phyloP scores from a whole-genome alignment of 30 jellyfish, hydroid and myxozoan species.

The Aurelia sp. region DNA sequence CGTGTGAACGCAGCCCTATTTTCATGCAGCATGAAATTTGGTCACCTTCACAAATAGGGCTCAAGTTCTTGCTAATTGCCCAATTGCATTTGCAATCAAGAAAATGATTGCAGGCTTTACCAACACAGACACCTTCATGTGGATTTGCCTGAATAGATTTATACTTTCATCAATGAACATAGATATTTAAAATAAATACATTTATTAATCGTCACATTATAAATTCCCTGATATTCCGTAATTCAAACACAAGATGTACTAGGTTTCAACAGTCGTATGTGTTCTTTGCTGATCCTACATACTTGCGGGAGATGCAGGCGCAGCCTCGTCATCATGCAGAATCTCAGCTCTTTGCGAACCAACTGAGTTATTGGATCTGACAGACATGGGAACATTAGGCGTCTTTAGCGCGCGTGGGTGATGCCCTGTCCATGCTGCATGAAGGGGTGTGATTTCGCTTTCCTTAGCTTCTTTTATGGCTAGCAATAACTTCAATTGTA shows the following conservation, averaged over 20 bases:
- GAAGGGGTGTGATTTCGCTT: conserved; percentile 39
- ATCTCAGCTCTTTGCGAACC: conserved; percentile 33
- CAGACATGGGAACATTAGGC: conserved; percentile 16
- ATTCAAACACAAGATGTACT: background rate
- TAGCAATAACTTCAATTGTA: conserved; percentile 64
- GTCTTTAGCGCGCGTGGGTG: background rate
- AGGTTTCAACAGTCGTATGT: background rate
- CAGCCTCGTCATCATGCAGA: conserved; percentile 58
- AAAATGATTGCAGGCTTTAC: too few species aligned
- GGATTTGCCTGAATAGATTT: too few species aligned
- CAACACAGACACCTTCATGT: too few species aligned
- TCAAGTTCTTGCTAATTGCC: too few species aligned
- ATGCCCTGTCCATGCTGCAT: conserved; percentile 51
- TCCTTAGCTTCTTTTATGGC: conserved; percentile 63
- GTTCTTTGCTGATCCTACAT: background rate
- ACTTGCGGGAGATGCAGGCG: background rate
- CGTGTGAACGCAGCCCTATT: too few species aligned
- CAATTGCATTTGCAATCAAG: too few species aligned
- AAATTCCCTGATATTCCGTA: too few species aligned
- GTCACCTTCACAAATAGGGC: too few species aligned
- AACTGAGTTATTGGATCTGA: conserved; percentile 15
- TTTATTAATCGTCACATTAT: too few species aligned
- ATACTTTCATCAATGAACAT: too few species aligned
- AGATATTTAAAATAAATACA: too few species aligned
- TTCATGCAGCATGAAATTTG: too few species aligned